Conservation (phyloP, 2,113 vertebrate species). For the Clupea harengus region DNA sequence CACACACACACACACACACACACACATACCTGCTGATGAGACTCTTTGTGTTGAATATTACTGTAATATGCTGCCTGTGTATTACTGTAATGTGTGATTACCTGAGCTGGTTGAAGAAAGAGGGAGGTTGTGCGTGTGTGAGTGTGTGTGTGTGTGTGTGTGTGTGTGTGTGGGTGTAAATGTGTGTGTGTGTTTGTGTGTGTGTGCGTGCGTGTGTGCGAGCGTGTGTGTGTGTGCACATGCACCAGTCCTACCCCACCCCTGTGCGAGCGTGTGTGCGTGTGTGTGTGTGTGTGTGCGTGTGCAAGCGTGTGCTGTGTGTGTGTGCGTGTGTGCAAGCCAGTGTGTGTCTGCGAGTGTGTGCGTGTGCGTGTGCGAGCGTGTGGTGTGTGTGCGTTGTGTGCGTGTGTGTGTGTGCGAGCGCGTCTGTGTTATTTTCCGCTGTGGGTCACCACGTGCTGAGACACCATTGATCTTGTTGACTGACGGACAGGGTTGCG, state of each 20-base stretch:
- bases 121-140: not conserved
- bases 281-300: not conserved
- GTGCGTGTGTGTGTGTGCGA: too few species aligned
- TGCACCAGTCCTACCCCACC: too few species aligned
- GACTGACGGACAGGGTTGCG: not conserved
- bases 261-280: slow-evolving; percentile 9
- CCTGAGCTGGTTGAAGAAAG: too few species aligned
- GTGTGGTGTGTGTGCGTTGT: not conserved
- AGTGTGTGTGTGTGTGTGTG: slow-evolving; percentile 14
- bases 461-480: not conserved
- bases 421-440: not conserved
- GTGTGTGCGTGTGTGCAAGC: slow-evolving; percentile 18
- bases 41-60: too few species aligned
- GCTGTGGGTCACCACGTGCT: too few species aligned
- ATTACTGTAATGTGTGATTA: too few species aligned
- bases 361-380: not conserved
- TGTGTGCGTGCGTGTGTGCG: not conserved
- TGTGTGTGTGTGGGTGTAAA: slow-evolving; percentile 22
- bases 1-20: too few species aligned
- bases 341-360: not conserved
- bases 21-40: too few species aligned
- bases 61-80: too few species aligned
- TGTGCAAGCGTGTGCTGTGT: not conserved
- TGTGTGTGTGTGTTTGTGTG: slow-evolving; percentile 17
- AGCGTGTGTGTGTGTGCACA: slow-evolving; percentile 3